These are phyloP conservation scores for Agrilus planipennis DNA, from an alignment of 1,140 invertebrate genomes.

Conservation along the genomic window DNA sequence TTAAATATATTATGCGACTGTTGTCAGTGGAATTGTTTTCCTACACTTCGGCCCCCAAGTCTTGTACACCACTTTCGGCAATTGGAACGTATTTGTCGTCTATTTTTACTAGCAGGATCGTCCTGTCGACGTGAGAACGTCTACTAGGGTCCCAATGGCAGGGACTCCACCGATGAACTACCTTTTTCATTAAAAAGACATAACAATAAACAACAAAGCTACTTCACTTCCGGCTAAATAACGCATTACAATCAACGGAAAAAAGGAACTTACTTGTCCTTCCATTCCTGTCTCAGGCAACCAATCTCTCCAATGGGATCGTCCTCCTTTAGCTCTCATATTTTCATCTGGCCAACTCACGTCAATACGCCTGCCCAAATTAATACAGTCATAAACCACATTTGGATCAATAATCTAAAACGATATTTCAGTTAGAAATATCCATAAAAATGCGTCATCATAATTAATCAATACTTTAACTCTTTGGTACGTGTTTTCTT, in stretches of 20 bases:
- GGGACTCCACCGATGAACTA: constrained; percentile 85
- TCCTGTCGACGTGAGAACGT: constrained; percentile 81
- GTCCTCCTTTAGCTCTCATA: constrained; percentile 72
- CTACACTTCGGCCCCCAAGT: constrained; percentile 28
- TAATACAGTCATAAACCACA: constrained; percentile 80
- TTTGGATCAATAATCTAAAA: constrained; percentile 59
- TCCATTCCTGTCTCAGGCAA: constrained; percentile 82
- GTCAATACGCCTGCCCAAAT: constrained; percentile 76
- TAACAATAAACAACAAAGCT: no score
- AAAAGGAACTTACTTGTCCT: constrained; percentile 49
- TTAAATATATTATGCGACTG: no score
- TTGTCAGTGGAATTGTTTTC: no score
- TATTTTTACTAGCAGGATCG: constrained; percentile 82
- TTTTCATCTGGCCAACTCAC: constrained; percentile 85
- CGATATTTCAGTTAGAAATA: not conserved
- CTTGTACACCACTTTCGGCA: constrained; percentile 71
- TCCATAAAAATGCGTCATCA: not conserved
- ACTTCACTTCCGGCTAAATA: no score
- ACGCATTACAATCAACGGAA: no score
- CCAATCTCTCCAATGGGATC: constrained; percentile 82
- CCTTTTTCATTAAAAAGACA: constrained; percentile 36
- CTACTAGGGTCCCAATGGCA: constrained; percentile 74
- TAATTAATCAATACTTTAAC: constrained; percentile 39
- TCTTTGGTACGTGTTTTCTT: constrained; percentile 43
- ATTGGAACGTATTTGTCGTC: constrained; percentile 89